Conservation (phyloP, 1,140 invertebrate genomes). For the Neodiprion virginianus region DNA sequence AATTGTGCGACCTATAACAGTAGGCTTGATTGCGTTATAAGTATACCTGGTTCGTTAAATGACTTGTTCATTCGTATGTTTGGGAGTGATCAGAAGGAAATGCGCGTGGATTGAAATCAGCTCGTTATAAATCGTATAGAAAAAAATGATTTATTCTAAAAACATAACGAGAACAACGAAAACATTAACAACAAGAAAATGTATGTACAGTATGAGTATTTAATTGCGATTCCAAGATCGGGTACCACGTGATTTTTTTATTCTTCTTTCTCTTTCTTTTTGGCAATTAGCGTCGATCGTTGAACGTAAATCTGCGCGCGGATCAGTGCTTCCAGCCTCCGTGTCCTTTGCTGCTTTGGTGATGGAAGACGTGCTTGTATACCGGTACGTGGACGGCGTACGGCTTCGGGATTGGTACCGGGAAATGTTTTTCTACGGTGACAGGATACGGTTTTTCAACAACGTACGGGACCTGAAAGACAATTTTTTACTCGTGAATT, state of each 20-base stretch:
- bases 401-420: conserved; percentile 77
- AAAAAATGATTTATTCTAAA: conserved; percentile 18
- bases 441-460: conserved; percentile 81
- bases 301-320: background rate
- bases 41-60: too few species aligned
- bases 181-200: conserved; percentile 9
- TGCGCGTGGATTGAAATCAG: too few species aligned
- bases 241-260: too few species aligned
- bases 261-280: background rate
- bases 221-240: too few species aligned
- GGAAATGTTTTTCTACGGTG: conserved; percentile 78
- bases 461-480: conserved; percentile 71
- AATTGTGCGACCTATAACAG: too few species aligned
- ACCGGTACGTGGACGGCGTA: conserved; percentile 82
- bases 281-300: conserved; percentile 9
- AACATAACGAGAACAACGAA: conserved; percentile 10
- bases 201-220: conserved; percentile 17
- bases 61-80: too few species aligned
- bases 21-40: too few species aligned
- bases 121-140: conserved; percentile 17
- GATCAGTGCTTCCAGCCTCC: conserved; percentile 48
- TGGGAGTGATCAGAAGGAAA: too few species aligned
- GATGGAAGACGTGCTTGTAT: conserved; percentile 81
- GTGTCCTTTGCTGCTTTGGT: conserved; percentile 58
- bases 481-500: conserved; percentile 9